Conservation (phyloP, 2,888 invertebrate species). For the Argyresthia albistria region DNA sequence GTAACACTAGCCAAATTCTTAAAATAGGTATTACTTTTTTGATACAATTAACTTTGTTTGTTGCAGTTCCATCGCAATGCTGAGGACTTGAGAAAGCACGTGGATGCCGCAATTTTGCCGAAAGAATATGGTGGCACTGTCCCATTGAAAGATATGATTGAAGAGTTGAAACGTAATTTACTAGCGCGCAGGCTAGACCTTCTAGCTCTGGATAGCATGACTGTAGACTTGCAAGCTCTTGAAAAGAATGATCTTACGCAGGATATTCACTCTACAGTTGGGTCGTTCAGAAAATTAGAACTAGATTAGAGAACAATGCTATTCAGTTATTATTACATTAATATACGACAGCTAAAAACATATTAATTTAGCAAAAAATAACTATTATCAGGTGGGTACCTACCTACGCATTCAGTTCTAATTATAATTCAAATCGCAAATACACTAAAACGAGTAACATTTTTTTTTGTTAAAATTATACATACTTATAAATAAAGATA, state of each 20-base stretch:
- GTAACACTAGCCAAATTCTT: too few species aligned
- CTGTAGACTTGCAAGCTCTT: constrained; percentile 76
- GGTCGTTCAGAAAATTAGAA: constrained; percentile 87
- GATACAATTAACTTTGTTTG: background rate
- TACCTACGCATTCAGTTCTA: too few species aligned
- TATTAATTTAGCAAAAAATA: too few species aligned
- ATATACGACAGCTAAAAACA: too few species aligned
- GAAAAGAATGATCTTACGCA: constrained; percentile 75
- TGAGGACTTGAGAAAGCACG: constrained; percentile 79
- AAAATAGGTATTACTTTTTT: background rate
- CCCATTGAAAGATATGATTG: constrained; percentile 86
- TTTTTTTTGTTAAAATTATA: too few species aligned
- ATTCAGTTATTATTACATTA: background rate
- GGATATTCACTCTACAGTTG: constrained; percentile 83
- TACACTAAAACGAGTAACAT: too few species aligned
- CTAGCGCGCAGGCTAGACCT: constrained; percentile 76
- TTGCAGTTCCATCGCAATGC: constrained; percentile 80
- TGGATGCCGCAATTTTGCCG: constrained; percentile 84
- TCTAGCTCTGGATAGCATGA: constrained; percentile 82
- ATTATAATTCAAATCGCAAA: too few species aligned
- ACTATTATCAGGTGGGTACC: too few species aligned
- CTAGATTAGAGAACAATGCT: constrained; percentile 73
- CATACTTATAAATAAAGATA: too few species aligned
- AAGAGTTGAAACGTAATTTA: constrained; percentile 77
- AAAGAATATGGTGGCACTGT: constrained; percentile 92